Evolutionary conservation across 92 coral and sea anemone genomes (phyloP).

Genomic region (Zoanthus gigantus): DNA sequence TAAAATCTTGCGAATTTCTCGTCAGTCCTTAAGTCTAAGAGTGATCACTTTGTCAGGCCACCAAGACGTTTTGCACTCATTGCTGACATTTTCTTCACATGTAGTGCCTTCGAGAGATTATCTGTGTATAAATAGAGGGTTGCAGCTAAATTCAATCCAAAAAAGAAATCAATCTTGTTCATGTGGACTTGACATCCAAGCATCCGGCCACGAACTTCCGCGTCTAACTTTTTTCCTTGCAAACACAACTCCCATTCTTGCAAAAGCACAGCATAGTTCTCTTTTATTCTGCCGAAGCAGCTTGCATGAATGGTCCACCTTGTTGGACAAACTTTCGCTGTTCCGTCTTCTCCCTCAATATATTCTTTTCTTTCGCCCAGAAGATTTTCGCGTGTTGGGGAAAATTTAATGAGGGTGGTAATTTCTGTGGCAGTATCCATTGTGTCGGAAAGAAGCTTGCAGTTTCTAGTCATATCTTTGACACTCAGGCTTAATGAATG

Average conservation of each 20-base stretch:
- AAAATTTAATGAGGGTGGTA: too few species aligned
- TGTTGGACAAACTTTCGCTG: constrained; percentile 47
- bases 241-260: too few species aligned
- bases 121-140: constrained; percentile 61
- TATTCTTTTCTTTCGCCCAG: constrained; percentile 48
- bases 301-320: background rate
- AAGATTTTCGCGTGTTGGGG: too few species aligned
- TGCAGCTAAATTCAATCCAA: background rate
- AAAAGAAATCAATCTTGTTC: constrained; percentile 65
- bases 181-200: constrained; percentile 39
- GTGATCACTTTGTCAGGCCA: background rate
- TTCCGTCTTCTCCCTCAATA: constrained; percentile 5
- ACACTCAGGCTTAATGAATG: too few species aligned
- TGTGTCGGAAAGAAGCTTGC: too few species aligned
- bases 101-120: too few species aligned
- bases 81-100: constrained; percentile 20
- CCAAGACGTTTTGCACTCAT: background rate
- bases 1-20: constrained; percentile 48
- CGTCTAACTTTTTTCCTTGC: too few species aligned
- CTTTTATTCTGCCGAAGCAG: too few species aligned
- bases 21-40: constrained; percentile 6
- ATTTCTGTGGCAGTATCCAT: too few species aligned
- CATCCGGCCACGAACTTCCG: too few species aligned
- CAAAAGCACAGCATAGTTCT: too few species aligned
- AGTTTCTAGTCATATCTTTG: too few species aligned